These are phyloP conservation scores for Pterostichus niger DNA, from an alignment of 2,888 invertebrate genomes.

Conservation along the genomic window DNA sequence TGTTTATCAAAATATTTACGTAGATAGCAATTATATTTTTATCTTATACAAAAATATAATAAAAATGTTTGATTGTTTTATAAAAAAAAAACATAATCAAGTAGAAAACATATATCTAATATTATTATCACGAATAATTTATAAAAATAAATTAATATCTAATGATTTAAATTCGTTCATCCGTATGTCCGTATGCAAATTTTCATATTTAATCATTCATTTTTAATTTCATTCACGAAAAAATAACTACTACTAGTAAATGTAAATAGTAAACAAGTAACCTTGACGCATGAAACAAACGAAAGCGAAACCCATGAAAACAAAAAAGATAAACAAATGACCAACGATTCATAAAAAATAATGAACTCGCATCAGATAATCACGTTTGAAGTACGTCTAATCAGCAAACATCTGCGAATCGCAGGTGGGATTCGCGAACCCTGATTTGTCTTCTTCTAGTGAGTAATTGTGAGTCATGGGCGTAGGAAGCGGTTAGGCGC, in stretches of 20 bases:
- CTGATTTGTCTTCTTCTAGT: constrained; percentile 26
- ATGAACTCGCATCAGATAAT: constrained; percentile 41
- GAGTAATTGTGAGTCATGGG: constrained; percentile 50
- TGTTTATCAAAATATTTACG: too few species aligned
- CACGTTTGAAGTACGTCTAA: constrained; percentile 21
- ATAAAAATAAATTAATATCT: too few species aligned
- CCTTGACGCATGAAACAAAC: constrained; percentile 41
- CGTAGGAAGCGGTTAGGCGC: constrained; percentile 56
- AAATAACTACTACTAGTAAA: not conserved
- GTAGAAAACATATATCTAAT: too few species aligned
- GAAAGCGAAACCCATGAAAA: constrained; percentile 38
- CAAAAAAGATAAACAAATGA: constrained; percentile 48
- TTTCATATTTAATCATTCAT: not conserved
- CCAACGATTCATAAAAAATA: constrained; percentile 33
- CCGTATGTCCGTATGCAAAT: not conserved
- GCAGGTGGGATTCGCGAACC: constrained; percentile 19
- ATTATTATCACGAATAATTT: too few species aligned
- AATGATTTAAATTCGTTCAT: not conserved
- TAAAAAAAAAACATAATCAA: too few species aligned
- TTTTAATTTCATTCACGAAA: constrained; percentile 26
- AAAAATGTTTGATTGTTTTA: too few species aligned
- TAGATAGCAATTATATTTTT: too few species aligned
- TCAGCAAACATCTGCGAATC: constrained; percentile 43
- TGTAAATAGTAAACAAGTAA: constrained; percentile 39
- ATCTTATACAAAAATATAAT: too few species aligned